A percentile compares a stretch with the other conserved stretches of the same genome.
phyloP scores from a whole-genome alignment of 1,140 invertebrate species.

The Pseudomyrmex flavicornis region DNA sequence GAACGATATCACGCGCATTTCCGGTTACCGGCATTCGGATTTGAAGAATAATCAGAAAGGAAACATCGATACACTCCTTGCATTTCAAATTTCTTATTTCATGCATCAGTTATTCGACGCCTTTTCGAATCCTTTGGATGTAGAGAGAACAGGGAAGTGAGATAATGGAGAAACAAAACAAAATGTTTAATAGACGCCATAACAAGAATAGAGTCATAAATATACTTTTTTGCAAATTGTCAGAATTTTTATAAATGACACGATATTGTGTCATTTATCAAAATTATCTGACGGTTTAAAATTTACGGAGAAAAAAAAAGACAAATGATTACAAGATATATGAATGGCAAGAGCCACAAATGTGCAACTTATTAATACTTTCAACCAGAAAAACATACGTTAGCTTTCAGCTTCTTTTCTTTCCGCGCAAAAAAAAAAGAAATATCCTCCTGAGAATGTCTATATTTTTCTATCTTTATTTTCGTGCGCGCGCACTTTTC shows the following conservation, averaged over 20 bases:
- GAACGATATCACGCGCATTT: background rate
- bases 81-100: constrained; percentile 24
- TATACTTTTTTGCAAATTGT: background rate
- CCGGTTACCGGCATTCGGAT: background rate
- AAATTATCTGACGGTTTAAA: background rate
- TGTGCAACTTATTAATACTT: constrained; percentile 1
- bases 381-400: background rate
- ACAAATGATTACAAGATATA: background rate
- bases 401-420: background rate
- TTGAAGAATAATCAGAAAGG: constrained; percentile 5
- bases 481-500: background rate
- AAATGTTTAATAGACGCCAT: background rate
- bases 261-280: background rate
- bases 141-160: background rate
- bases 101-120: background rate
- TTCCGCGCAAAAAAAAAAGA: too few species aligned
- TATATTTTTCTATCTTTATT: constrained; percentile 19
- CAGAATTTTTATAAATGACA: too few species aligned
- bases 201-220: background rate
- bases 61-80: constrained; percentile 5
- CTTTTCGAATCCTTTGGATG: background rate
- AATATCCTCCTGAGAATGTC: background rate
- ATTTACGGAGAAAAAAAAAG: background rate
- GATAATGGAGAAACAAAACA: background rate
- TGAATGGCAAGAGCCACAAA: background rate